Evolutionary conservation across 2,113 vertebrate genomes (phyloP), one percentile per base, ranked within the genome.

Genomic region (Acrocephalus kingi): DNA sequence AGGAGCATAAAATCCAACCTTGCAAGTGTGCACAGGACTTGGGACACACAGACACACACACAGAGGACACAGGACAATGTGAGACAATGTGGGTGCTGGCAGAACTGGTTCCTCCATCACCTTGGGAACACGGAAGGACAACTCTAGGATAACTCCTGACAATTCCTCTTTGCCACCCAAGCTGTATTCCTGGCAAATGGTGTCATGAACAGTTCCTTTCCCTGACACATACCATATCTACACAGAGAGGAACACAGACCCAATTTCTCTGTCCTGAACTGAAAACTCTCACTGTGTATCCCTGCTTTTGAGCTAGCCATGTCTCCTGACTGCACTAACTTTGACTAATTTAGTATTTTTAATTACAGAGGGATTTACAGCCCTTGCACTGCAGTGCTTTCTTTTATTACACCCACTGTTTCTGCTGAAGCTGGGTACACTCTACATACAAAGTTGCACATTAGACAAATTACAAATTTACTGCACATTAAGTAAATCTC

Each of bases 381-480:
- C 67, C 81, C 74, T 73, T 73, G 82, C 56, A 91, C 64, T 92
- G 95, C 86, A 78, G 76, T 7, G 43, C 80, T 72, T 73, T 86
- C 41, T 87, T 86, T 86, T 87, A 96, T 88, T 84, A 90, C 76
- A 89, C 27, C 21, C 58, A 64, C 52, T 45, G 72, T 85, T 93
- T 92, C 83, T 83, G 66, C 90, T 88, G 84, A 80, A 86, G 93
- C 90, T 85, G 77, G 72, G 51, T 92, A 91, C 33, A 87, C 19
- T 71, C 71, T 59, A 93, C 69, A 67, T 71, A 93, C 86, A 76
- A 92, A 97, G 90, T 88, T 96, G 85, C 78, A 97, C 75, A 89
- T 96, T 96, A 97, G 85, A 96, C 95, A 95, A 97, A 94, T 97
- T 93, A 95, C 93, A 39, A 39, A 39, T 39, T 39, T 39, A 84